Evolutionary conservation across 1,140 invertebrate species (phyloP).

Genomic region (Cyclina sinensis): DNA sequence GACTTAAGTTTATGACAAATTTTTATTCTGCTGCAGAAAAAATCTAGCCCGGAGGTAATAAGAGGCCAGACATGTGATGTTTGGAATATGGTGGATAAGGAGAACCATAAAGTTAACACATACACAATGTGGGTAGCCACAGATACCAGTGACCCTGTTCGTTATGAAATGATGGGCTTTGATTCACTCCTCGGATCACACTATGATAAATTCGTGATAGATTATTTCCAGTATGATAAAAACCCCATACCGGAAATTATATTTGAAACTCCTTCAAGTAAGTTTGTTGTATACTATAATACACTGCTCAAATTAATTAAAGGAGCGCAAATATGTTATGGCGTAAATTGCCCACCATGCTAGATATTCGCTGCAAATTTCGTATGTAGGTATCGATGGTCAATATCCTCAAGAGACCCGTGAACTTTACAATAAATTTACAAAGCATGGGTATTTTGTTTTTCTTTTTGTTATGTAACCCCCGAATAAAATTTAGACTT

Average conservation of each 20-base stretch:
- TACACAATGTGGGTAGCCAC: constrained; percentile 89
- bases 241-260: constrained; percentile 74
- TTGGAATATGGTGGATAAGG: constrained; percentile 90
- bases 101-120: constrained; percentile 94
- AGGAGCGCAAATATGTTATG: too few relatives aligned
- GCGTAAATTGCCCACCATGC: too few relatives aligned
- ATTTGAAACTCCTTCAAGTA: constrained; percentile 73
- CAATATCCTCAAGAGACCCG: too few relatives aligned
- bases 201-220: constrained; percentile 97
- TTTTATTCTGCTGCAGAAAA: constrained; percentile 47
- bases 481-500: too few relatives aligned
- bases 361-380: too few relatives aligned
- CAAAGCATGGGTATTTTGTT: too few relatives aligned
- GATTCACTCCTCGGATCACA: constrained; percentile 97
- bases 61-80: constrained; percentile 88
- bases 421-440: too few relatives aligned
- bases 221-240: constrained; percentile 92
- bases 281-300: too few relatives aligned
- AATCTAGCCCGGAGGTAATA: constrained; percentile 56
- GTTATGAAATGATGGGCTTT: constrained; percentile 97
- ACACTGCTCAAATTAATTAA: too few relatives aligned
- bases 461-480: too few relatives aligned
- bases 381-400: too few relatives aligned
- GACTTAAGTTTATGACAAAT: too few relatives aligned
- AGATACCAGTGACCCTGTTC: constrained; percentile 88